These are phyloP conservation scores for Pardosa pseudoannulata DNA, from an alignment of 2,888 invertebrate species.

Conservation along the genomic window DNA sequence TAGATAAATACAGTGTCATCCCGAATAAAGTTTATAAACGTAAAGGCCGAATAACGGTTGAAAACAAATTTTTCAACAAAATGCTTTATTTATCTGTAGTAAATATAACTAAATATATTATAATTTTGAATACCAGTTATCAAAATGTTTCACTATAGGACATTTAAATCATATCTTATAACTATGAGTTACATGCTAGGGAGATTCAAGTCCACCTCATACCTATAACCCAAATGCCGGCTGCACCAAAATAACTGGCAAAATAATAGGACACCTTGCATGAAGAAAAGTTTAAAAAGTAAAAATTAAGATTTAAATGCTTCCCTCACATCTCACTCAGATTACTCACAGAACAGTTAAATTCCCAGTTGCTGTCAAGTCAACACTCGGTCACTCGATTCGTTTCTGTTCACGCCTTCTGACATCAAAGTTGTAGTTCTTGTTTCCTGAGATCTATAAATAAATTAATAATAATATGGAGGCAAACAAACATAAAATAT, in stretches of 20 bases:
- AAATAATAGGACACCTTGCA: slow-evolving; percentile 1
- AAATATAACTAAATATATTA: no score
- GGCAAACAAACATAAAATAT: no score
- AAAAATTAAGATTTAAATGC: slow-evolving; percentile 1
- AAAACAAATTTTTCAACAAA: no score
- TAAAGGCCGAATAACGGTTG: no score
- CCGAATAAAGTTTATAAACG: no score
- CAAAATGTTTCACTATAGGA: no score
- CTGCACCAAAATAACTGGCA: slow-evolving; percentile 13
- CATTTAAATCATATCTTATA: no score
- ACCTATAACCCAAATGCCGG: slow-evolving; percentile 48
- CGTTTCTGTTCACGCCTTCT: slow-evolving; percentile 65
- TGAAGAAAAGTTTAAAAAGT: neutral
- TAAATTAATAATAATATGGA: no score
- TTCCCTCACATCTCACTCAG: slow-evolving; percentile 15
- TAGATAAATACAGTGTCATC: no score
- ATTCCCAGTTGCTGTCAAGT: slow-evolving; percentile 35
- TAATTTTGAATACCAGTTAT: no score
- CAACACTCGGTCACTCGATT: slow-evolving; percentile 38
- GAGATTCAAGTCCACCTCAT: slow-evolving; percentile 27
- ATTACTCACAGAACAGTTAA: slow-evolving; percentile 62
- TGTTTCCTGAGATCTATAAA: neutral
- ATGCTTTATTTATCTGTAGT: no score
- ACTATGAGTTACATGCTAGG: slow-evolving; percentile 5
- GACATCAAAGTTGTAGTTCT: slow-evolving; percentile 43